Evolutionary conservation across 2,113 vertebrate species (phyloP), one percentile per base, ranked within the genome.

Genomic region (Malaclemys terrapin): DNA sequence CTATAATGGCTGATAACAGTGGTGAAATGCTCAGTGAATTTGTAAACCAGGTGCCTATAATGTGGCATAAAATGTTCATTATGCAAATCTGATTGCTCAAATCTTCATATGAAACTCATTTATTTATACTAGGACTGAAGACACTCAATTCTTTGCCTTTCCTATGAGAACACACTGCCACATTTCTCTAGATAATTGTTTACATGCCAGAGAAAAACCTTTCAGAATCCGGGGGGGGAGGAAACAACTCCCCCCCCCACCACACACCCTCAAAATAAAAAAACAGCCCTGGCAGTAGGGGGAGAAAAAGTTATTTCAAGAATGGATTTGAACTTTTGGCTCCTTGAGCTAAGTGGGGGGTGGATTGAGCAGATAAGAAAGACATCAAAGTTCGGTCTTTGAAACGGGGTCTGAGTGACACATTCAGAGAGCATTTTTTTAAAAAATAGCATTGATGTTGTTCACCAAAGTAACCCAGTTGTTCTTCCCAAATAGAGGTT

Each of bases 1-100:
- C 94, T 85, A 59, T 75, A 83, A 87, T 95, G 87, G 95, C 94
- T 85, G 93, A 87, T 96, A 97, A 98, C 54, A 91, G 91, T 52
- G 86, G 76, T 93, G 94, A 98, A 98, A 98, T 69, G 82, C 92
- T 96, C 84, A 29, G 59, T 47, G 96, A 94, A 94, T 98, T 96
- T 98, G 96, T 93, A 91, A 95, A 97, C 84, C 96, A 98, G 96
- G 97, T 97, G 96, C 97, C 96, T 96, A 95, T 95, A 97, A 97
- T 93, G 91, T 94, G 89, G 84, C 93, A 96, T 97, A 95, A 97
- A 94, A 89, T 14, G 62, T 83, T 96, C 89, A 97, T 98, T 98
- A 98, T 97, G 96, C 94, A 98, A 98, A 98, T 98, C 80, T 88
- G 84, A 95, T 88, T 22, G 88, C 90, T 94, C 83, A 88, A 91